A percentile compares a stretch with the other conserved stretches of the same genome.
These are phyloP conservation scores for Tenebrio molitor DNA, from an alignment of 1,140 invertebrate genomes.

Conservation along the genomic window DNA sequence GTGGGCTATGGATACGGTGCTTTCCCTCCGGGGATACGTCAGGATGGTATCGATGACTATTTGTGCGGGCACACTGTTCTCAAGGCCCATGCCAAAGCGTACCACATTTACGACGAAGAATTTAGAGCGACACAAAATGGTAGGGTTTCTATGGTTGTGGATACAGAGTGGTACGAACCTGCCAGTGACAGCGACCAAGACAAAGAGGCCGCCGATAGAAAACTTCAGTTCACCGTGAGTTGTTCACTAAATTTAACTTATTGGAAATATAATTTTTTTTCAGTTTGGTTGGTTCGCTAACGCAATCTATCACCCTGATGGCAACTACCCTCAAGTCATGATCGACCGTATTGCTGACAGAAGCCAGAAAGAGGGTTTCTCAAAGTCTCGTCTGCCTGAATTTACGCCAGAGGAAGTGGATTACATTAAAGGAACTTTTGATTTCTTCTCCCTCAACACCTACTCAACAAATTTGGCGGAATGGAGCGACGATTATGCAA, in stretches of 20 bases:
- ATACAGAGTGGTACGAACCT: no score
- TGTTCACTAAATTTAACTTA: no score
- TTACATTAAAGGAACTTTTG: conserved; percentile 70
- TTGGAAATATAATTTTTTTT: conserved; percentile 54
- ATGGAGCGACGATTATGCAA: conserved; percentile 66
- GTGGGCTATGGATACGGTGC: neutral
- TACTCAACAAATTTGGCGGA: conserved; percentile 66
- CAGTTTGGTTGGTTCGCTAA: conserved; percentile 74
- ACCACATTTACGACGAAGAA: conserved; percentile 59
- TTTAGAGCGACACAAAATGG: no score
- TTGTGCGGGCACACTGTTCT: conserved; percentile 55
- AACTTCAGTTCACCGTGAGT: neutral
- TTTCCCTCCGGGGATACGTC: conserved; percentile 49
- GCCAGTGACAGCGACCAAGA: no score
- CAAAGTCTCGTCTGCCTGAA: conserved; percentile 72
- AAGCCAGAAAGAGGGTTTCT: conserved; percentile 74
- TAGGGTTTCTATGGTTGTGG: no score
- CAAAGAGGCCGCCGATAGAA: no score
- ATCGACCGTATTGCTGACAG: conserved; percentile 72
- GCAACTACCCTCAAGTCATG: conserved; percentile 76
- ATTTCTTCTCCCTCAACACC: conserved; percentile 68
- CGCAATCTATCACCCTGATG: conserved; percentile 73
- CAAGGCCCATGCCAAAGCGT: conserved; percentile 55
- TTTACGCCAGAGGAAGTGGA: conserved; percentile 74
- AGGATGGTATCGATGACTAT: conserved; percentile 55